Evolutionary conservation across 2,797 vertebrate species (phyloP).

Genomic region (Cygnus olor): DNA sequence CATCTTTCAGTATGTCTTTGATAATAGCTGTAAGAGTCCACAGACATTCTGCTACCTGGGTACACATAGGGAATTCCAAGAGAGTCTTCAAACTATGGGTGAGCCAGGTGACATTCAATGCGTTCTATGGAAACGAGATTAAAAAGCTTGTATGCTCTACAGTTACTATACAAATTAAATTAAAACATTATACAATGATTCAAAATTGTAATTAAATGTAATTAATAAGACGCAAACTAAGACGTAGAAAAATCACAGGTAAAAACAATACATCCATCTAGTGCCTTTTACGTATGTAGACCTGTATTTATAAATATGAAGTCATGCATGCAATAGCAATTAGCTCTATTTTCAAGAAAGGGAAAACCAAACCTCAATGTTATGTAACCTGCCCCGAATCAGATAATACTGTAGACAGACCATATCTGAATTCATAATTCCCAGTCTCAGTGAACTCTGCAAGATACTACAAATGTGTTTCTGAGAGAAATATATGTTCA

Average conservation of each 20-base stretch:
- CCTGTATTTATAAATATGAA: not conserved
- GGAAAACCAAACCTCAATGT: not conserved
- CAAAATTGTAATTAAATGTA: not conserved
- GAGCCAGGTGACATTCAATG: slow-evolving; percentile 80
- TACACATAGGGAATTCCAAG: slow-evolving; percentile 26
- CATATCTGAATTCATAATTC: not conserved
- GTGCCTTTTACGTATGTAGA: not conserved
- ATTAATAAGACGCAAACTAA: not conserved
- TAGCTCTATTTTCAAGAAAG: not conserved
- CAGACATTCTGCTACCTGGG: slow-evolving; percentile 76
- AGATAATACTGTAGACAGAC: not conserved
- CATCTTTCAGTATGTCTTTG: slow-evolving; percentile 79
- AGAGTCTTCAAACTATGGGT: slow-evolving; percentile 78
- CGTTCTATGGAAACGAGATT: slow-evolving; percentile 57
- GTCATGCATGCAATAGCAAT: not conserved
- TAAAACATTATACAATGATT: not conserved
- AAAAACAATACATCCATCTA: not conserved
- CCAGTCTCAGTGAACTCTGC: not conserved
- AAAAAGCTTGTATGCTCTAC: not conserved
- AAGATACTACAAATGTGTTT: not conserved
- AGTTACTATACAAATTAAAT: not conserved
- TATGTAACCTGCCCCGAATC: not conserved
- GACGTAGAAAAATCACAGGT: not conserved
- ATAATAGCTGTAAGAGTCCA: slow-evolving; percentile 80
- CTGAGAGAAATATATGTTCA: not conserved